A percentile compares a stretch with the other conserved stretches of the same genome.
These are phyloP conservation scores for Drosophila fuyamai DNA, from an alignment of 1,140 invertebrate genomes.

Conservation along the genomic window DNA sequence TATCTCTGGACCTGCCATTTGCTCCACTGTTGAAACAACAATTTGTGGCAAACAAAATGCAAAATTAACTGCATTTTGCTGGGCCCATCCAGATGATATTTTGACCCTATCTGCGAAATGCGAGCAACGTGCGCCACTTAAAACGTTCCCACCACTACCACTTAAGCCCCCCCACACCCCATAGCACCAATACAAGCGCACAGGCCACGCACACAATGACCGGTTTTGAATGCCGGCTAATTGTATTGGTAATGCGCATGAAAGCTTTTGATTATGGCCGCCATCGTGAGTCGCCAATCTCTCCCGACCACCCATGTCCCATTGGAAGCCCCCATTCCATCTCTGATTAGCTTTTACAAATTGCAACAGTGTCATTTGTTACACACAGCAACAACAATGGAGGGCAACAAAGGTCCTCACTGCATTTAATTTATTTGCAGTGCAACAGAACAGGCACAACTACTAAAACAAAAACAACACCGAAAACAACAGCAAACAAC, in stretches of 20 bases:
- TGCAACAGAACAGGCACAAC: slow-evolving; percentile 11
- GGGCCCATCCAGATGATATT: slow-evolving; percentile 45
- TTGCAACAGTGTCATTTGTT: slow-evolving; percentile 77
- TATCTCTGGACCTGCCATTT: slow-evolving; percentile 14
- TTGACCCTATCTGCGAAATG: slow-evolving; percentile 48
- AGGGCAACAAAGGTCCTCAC: slow-evolving; percentile 13
- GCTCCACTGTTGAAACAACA: slow-evolving; percentile 23
- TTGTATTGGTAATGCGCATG: slow-evolving; percentile 75
- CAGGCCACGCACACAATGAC: slow-evolving; percentile 28
- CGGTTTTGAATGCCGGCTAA: slow-evolving; percentile 59
- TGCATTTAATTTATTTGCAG: slow-evolving; percentile 77
- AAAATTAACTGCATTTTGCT: slow-evolving; percentile 69
- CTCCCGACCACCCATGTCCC: slow-evolving; percentile 1
- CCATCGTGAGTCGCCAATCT: slow-evolving; percentile 35
- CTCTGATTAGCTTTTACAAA: slow-evolving; percentile 75
- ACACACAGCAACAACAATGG: slow-evolving; percentile 38
- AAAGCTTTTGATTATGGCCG: slow-evolving; percentile 72
- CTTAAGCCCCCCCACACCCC: not conserved
- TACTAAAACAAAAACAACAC: slow-evolving; percentile 13
- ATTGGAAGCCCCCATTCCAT: slow-evolving; percentile 24
- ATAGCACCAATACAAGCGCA: not conserved
- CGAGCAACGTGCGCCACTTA: slow-evolving; percentile 55
- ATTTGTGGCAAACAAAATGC: slow-evolving; percentile 69
- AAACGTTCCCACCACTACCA: slow-evolving; percentile 43
- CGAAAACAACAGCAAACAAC: slow-evolving; percentile 3